Conservation (phyloP, 2,113 vertebrate species). For the Scomber scombrus region DNA sequence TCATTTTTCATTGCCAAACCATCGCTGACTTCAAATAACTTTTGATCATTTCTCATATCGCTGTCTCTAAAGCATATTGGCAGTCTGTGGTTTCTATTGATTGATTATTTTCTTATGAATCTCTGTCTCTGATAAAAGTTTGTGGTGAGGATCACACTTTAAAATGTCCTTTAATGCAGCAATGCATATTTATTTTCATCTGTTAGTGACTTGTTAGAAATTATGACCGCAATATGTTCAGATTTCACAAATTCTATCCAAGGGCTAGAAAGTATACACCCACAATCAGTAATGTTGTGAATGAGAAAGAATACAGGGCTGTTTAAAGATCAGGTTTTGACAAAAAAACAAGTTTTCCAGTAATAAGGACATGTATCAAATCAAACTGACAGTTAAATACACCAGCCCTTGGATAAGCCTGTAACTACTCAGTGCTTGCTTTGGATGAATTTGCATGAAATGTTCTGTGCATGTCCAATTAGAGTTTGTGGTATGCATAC, state of each 20-base stretch:
- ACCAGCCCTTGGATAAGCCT: constrained; percentile 46
- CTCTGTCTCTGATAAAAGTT: background rate
- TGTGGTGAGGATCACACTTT: background rate
- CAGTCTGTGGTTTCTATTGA: background rate
- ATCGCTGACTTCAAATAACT: background rate
- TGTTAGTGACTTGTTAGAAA: background rate
- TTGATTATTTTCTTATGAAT: background rate
- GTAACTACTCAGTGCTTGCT: constrained; percentile 18
- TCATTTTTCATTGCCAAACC: background rate
- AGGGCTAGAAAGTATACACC: background rate
- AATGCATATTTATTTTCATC: background rate
- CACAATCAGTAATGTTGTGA: background rate
- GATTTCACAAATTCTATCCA: constrained; percentile 5
- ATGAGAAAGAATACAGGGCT: background rate
- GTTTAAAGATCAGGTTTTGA: constrained; percentile 26
- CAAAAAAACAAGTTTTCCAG: constrained; percentile 24
- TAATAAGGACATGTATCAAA: constrained; percentile 50
- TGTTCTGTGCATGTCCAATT: constrained; percentile 66
- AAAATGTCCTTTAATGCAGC: background rate
- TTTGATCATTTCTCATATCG: background rate
- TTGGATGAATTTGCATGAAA: constrained; percentile 68
- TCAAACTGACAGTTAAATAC: constrained; percentile 60
- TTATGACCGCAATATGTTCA: background rate
- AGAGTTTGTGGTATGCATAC: constrained; percentile 51
- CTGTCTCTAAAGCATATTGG: background rate